Evolutionary conservation across 2,888 invertebrate genomes (phyloP).

Genomic region (Atherix ibis): DNA sequence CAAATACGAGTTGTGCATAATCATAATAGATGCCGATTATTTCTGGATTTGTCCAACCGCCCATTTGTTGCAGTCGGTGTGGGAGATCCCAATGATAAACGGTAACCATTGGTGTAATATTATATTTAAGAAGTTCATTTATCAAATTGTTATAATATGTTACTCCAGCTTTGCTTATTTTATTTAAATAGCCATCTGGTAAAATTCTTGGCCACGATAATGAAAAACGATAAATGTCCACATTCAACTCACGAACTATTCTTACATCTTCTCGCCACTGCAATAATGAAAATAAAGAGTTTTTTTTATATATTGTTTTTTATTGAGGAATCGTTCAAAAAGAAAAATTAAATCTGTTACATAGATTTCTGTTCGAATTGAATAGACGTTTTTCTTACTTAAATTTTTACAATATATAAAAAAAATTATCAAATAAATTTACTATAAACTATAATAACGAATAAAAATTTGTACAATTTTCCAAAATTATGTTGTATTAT

Average conservation of each 20-base stretch:
- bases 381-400: too few relatives aligned
- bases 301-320: background rate
- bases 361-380: too few relatives aligned
- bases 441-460: too few relatives aligned
- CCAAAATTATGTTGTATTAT: too few relatives aligned
- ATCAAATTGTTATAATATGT: constrained; percentile 64
- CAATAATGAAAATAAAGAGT: constrained; percentile 7
- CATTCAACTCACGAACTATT: constrained; percentile 45
- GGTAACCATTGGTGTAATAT: constrained; percentile 54
- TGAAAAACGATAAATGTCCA: constrained; percentile 53
- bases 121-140: constrained; percentile 46
- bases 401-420: too few relatives aligned
- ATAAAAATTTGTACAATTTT: too few relatives aligned
- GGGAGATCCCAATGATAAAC: constrained; percentile 60
- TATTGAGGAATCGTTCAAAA: background rate
- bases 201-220: constrained; percentile 62
- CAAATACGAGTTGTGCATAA: constrained; percentile 44
- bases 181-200: constrained; percentile 48
- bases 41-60: constrained; percentile 51
- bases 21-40: constrained; percentile 47
- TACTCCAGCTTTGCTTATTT: constrained; percentile 52
- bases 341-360: background rate
- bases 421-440: too few relatives aligned
- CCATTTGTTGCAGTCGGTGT: constrained; percentile 44
- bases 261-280: constrained; percentile 43